Evolutionary conservation across 2,888 invertebrate genomes (phyloP), one percentile per base, ranked within the genome.

Genomic region (Drosophila prolongata): DNA sequence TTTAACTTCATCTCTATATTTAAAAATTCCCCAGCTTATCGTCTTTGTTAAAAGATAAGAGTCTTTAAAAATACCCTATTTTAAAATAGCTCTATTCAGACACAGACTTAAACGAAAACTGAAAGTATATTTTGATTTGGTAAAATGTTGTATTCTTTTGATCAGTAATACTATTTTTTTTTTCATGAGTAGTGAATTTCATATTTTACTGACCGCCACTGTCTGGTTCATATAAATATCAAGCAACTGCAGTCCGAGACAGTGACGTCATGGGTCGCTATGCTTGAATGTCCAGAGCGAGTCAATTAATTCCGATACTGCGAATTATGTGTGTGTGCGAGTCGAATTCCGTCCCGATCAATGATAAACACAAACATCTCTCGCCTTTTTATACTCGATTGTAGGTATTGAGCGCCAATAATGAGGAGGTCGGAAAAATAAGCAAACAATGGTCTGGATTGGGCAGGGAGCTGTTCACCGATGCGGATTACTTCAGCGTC

Each of bases 381-480:
- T 43, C 35, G 6, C 16, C 49, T 46, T 57, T 49, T 46, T 49
- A n/a, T n/a, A n/a, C 13, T 52, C 13, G 8, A 91, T 92, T 30
- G 14, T 90, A 96, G 92, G 96, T 96, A 79, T 93, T 95, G 89
- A 95, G 96, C 2, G 93, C 94, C 58, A 96, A 97, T 91, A 96
- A 95, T 3, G 93, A 94, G 49, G 94, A 95, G 92, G 95, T 98
- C 56, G 98, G 98, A 1, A 94, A 94, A 90, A 97, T 98, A 83
- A 95, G 95, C 1, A 97, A 97, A 91, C 95, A 96, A 90, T 98
- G 97, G 97, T 94, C 96, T 0, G 97, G 97, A 0, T 87, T 97
- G 47, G 93, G 94, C 4, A 94, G 96, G 66, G 97, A 97, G 92
- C 92, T 94, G 64, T 97, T 97, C 91, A 96, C 97, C 0, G 96